Conservation (phyloP, 1,140 invertebrate genomes). For the Neoseiulus cucumeris region DNA sequence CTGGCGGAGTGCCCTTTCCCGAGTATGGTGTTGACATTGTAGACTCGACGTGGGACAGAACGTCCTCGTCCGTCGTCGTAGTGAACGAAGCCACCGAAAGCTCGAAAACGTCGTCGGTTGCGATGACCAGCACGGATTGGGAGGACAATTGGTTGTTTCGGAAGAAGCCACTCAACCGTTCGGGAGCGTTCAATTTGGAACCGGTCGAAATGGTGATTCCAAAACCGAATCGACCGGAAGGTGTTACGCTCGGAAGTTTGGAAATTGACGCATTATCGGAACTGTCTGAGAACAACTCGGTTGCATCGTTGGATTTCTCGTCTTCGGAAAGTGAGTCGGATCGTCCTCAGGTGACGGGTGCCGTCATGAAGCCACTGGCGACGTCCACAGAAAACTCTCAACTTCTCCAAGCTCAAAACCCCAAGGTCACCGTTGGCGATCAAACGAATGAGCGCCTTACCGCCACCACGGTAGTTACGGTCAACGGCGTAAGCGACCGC, state of each 20-base stretch:
- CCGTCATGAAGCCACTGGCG: neutral
- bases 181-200: neutral
- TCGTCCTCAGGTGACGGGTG: neutral
- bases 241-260: neutral
- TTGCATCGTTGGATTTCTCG: neutral
- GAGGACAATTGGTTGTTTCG: conserved; percentile 5
- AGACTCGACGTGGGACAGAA: neutral
- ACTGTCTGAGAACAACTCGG: neutral
- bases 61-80: neutral
- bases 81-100: neutral
- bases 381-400: too few relatives aligned
- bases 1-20: neutral
- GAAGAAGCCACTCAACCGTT: neutral
- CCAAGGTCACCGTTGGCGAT: neutral
- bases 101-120: neutral
- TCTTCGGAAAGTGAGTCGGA: conserved; percentile 1
- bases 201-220: neutral
- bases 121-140: conserved; percentile 4
- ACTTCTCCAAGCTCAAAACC: too few relatives aligned
- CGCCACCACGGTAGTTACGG: neutral
- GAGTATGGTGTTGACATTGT: conserved; percentile 8
- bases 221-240: neutral
- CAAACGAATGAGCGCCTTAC: neutral
- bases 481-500: conserved; percentile 1
- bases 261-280: neutral